Evolutionary conservation across 2,797 vertebrate genomes (phyloP), one percentile per base, ranked within the genome.

Genomic region (Spatula clypeata): DNA sequence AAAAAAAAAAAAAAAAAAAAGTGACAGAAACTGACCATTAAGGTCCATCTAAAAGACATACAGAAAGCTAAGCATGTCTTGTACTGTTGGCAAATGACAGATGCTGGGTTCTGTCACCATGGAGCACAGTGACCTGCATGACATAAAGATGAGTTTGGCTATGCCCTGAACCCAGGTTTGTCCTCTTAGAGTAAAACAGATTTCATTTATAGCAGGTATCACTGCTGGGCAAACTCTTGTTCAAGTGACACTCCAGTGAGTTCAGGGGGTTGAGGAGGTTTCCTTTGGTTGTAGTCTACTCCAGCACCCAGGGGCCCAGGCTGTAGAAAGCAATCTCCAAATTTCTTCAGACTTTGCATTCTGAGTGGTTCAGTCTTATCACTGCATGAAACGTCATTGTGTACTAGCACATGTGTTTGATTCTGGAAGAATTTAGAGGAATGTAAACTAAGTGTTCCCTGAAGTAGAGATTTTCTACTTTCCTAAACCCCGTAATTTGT

Each of bases 401-500:
- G 57, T 79, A 79, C 11, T 49, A 66, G 29, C 14, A 38, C 18
- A 2, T 36, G 36, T 79, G 60, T 55, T 92, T 80, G 51, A 79
- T 91, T 94, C 82, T 80, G 24, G 42, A 70, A 71, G 57, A 70
- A 51, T 86, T 86, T 84, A 88, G 53, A 73, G 26, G 13, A 70
- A 23, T 26, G 71, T 64, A 64, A 94, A 47, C 15, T 36, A 73
- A 88, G 51, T 20, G 58, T 94, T 58, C 34, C 61, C 65, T 47
- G 61, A 80, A 74, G 65, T 2, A 14, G 20, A 66, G 44, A 88
- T 71, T 80, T 88, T 77, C 66, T 67, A 4, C 62, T 82, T 92
- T 90, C 47, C 65, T 85, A 84, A 64, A 83, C 1, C 8, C 13
- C 29, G 24, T 38, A 64, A 40, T 58, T 58, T 73, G 26, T 83